Percentiles rank a stretch among this genome's conserved stretches.
phyloP scores from a whole-genome alignment of 2,797 vertebrate species.

The Hypotaenidia okinawae region DNA sequence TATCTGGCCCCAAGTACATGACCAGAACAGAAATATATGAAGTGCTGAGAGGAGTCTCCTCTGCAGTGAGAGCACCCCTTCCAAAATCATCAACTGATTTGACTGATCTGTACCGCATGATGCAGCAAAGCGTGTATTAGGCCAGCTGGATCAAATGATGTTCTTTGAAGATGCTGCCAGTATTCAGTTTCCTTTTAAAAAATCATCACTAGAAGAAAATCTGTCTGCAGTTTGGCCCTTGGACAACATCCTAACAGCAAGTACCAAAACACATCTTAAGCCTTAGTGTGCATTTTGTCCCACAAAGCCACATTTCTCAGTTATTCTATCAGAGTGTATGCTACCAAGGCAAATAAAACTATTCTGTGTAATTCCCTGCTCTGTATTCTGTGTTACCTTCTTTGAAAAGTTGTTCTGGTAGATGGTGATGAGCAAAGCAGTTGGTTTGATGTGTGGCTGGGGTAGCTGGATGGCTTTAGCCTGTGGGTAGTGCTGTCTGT shows the following conservation, averaged over 20 bases:
- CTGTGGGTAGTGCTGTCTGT: not conserved
- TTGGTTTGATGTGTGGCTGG: not conserved
- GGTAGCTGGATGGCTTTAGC: not conserved
- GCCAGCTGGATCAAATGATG: conserved; percentile 8
- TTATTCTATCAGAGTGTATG: not conserved
- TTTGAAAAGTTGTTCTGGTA: not conserved
- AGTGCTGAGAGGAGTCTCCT: not conserved
- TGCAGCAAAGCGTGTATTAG: not conserved
- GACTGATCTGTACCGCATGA: not conserved
- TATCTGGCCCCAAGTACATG: not conserved
- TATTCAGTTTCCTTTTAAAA: conserved; percentile 11
- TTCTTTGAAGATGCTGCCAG: conserved; percentile 21
- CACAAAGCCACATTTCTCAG: not conserved
- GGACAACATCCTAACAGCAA: not conserved
- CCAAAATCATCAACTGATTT: not conserved
- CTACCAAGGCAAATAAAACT: not conserved
- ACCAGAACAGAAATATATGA: not conserved
- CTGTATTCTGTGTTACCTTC: not conserved
- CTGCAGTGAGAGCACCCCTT: not conserved
- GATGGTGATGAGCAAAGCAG: not conserved
- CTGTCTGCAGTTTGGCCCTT: not conserved
- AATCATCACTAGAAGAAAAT: not conserved
- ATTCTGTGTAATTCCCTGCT: not conserved
- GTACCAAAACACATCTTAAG: not conserved
- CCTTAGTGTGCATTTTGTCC: not conserved